Conservation (phyloP, 2,113 vertebrate genomes). For the Cariama cristata region DNA sequence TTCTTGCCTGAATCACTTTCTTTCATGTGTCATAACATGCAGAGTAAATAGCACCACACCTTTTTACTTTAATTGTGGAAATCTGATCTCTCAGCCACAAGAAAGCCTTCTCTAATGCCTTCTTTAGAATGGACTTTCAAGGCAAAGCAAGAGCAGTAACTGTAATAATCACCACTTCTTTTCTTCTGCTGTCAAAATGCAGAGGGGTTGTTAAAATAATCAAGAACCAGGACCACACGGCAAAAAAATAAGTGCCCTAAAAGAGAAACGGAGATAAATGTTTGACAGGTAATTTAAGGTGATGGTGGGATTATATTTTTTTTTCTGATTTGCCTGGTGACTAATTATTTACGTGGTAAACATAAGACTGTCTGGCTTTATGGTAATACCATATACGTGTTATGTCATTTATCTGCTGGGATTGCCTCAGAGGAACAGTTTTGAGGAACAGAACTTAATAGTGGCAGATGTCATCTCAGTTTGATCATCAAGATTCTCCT, state of each 20-base stretch:
- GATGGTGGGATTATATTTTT: not conserved
- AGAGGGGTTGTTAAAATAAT: constrained; percentile 11
- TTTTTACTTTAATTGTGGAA: constrained; percentile 82
- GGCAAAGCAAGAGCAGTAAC: constrained; percentile 75
- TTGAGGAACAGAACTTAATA: not conserved
- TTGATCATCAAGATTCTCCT: constrained; percentile 30
- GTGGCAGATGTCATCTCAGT: not conserved
- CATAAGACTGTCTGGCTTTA: constrained; percentile 33
- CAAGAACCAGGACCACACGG: constrained; percentile 43
- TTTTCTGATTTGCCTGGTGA: constrained; percentile 18
- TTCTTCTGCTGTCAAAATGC: constrained; percentile 55
- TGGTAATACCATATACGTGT: not conserved
- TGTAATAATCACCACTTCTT: constrained; percentile 66
- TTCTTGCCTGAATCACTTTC: constrained; percentile 84
- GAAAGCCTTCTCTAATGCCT: constrained; percentile 76
- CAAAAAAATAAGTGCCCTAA: constrained; percentile 40
- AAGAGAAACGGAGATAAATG: not conserved
- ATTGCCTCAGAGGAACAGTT: not conserved
- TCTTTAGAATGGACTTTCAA: constrained; percentile 77
- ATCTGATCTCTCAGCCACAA: constrained; percentile 79
- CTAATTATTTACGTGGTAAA: constrained; percentile 62
- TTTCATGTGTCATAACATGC: constrained; percentile 85
- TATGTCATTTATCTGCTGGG: constrained; percentile 2
- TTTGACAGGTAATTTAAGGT: constrained; percentile 42
- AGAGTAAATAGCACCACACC: constrained; percentile 82